These are phyloP conservation scores for Haplotaxodon microlepis DNA, from an alignment of 2,113 vertebrate genomes.

Conservation along the genomic window DNA sequence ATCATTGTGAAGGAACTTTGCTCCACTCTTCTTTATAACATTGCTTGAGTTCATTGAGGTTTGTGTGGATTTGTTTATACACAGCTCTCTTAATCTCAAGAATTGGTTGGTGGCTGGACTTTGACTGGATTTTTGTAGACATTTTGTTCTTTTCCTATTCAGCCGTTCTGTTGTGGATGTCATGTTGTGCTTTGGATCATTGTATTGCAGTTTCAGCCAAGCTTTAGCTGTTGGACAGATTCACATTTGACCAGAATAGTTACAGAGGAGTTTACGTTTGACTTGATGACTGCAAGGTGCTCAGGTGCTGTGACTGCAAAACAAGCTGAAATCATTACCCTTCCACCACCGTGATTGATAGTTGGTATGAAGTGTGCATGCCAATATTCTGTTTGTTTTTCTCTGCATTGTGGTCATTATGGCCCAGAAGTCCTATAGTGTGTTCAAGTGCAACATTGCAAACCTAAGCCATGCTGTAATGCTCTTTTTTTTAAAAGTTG, in stretches of 20 bases:
- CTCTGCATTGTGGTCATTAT: not conserved
- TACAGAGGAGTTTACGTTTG: not conserved
- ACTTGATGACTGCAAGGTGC: not conserved
- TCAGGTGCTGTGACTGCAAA: not conserved
- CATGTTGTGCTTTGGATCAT: not conserved
- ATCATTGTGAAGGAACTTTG: not conserved
- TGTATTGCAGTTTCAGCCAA: not conserved
- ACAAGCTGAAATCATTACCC: not conserved
- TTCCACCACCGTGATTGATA: not conserved
- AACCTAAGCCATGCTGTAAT: not conserved
- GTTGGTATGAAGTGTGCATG: not conserved
- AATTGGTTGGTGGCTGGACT: not conserved
- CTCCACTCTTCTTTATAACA: not conserved
- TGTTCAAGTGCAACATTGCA: not conserved
- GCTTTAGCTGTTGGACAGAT: not conserved
- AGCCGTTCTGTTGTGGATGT: not conserved
- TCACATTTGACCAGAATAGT: not conserved
- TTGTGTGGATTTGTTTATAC: not conserved
- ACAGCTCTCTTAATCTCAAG: not conserved
- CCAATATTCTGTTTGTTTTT: not conserved
- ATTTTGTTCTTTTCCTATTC: not conserved
- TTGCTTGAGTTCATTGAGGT: not conserved
- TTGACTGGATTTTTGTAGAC: not conserved
- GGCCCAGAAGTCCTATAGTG: not conserved
- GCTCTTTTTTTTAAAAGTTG: accelerated